Base-by-base conservation (phyloP, 2,888 invertebrate genomes). In the Eilema sororculum region DNA sequence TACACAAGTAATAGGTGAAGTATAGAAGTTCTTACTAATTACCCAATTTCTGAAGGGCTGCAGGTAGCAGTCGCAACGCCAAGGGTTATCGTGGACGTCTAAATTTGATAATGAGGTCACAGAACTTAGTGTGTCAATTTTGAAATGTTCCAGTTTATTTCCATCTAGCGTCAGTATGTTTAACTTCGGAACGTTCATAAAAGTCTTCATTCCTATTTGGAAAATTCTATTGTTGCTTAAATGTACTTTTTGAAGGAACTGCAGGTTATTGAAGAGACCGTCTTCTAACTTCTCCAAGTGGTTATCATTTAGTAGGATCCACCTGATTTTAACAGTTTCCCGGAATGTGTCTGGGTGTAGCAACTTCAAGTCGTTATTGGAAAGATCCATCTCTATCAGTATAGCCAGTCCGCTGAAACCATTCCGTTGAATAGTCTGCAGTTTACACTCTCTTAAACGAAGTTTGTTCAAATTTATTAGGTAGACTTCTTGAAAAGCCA, bases 51-150 rank as follows among this genome's bases (percentile, higher is more conserved):
- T 96, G 78, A 98, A 97, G 24, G 96, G 96, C 84, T 97, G 97
- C 68, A 99, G 93, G 76, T 97, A 96, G 85, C 99, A 99, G 86
- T 98, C 98, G 87, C 99, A 99, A 73, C 97, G 96, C 98, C 98
- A 99, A 0, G 97, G 97, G 88, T 99, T 99, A 74, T 97, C 97
- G 76, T 97, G 96, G 0, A 98, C 95, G 68, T 97, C 97, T 60
- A 99, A 93, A 83, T 97, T 97, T 33, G 96, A 96, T 67, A 98
- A 90, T 76, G 96, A 97, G 2, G 96, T 95, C 67, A 98, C 91
- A 46, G 96, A 95, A 69, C 96, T 95, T 71, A 98, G 96, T 9
- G 97, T 96, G 73, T 97, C 96, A 63, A 96, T 94, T 83, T 96
- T 96, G 64, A 98, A 90, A 67, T 96, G 95, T 67, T 96, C 97